Conservation (phyloP, 2,888 invertebrate species). For the Epirrhoe alternata region DNA sequence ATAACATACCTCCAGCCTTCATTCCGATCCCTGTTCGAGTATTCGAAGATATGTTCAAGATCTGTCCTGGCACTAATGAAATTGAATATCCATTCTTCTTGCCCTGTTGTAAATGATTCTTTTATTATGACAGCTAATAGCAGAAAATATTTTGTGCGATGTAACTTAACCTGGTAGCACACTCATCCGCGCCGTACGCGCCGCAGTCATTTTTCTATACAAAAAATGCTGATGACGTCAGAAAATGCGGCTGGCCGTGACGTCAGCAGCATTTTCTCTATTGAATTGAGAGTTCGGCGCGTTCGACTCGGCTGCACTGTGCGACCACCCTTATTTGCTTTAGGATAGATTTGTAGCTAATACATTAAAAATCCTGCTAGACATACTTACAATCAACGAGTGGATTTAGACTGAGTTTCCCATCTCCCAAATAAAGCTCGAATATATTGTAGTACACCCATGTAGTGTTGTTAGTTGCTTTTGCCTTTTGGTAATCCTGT, state of each 20-base stretch:
- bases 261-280: no score
- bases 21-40: conserved; percentile 55
- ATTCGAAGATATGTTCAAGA: conserved; percentile 63
- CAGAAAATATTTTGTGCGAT: no score
- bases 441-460: conserved; percentile 77
- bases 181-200: no score
- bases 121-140: neutral
- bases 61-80: conserved; percentile 69
- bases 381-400: conserved; percentile 71
- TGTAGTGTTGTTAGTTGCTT: conserved; percentile 72
- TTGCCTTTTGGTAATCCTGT: conserved; percentile 79
- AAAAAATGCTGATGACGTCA: no score
- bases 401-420: conserved; percentile 71
- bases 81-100: conserved; percentile 73
- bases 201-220: no score
- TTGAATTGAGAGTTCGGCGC: no score
- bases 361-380: neutral
- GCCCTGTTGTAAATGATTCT: conserved; percentile 59
- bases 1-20: conserved; percentile 39
- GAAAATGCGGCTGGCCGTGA: no score
- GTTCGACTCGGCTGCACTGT: no score
- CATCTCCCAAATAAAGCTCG: conserved; percentile 74
- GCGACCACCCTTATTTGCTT: no score
- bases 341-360: no score
- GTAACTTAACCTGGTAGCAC: no score